These are phyloP conservation scores for Meleagris gallopavo DNA, from an alignment of 2,113 vertebrate genomes.

Conservation along the genomic window DNA sequence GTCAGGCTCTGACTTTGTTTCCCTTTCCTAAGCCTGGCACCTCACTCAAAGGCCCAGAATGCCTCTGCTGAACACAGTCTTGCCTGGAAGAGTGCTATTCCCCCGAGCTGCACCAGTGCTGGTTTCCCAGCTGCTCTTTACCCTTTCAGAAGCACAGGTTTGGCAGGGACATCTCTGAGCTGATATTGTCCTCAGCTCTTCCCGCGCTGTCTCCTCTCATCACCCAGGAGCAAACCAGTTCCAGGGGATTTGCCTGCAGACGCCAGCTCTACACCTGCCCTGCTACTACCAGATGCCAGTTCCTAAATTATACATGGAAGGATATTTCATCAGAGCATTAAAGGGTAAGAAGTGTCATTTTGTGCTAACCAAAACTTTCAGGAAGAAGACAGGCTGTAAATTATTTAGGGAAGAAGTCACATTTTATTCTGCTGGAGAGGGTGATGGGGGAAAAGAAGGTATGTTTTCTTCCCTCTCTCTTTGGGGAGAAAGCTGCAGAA, in stretches of 20 bases:
- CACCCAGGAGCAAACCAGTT: neutral
- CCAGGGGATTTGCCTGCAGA: slow-evolving; percentile 24
- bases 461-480: neutral
- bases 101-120: neutral
- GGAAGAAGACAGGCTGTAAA: slow-evolving; percentile 68
- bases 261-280: slow-evolving; percentile 22
- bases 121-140: neutral
- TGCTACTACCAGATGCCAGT: slow-evolving; percentile 63
- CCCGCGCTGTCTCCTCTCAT: neutral
- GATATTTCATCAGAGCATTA: slow-evolving; percentile 70
- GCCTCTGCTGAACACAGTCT: neutral
- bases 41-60: neutral
- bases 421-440: slow-evolving; percentile 71
- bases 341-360: slow-evolving; percentile 63
- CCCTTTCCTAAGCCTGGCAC: neutral
- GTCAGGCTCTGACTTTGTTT: neutral
- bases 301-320: slow-evolving; percentile 58
- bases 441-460: slow-evolving; percentile 31
- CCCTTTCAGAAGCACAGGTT: neutral
- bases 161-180: neutral
- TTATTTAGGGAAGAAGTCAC: slow-evolving; percentile 75
- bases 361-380: slow-evolving; percentile 62
- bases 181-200: neutral
- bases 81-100: neutral
- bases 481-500: neutral